Evolutionary conservation across 2,113 vertebrate genomes (phyloP).

Genomic region (Elgaria multicarinata): DNA sequence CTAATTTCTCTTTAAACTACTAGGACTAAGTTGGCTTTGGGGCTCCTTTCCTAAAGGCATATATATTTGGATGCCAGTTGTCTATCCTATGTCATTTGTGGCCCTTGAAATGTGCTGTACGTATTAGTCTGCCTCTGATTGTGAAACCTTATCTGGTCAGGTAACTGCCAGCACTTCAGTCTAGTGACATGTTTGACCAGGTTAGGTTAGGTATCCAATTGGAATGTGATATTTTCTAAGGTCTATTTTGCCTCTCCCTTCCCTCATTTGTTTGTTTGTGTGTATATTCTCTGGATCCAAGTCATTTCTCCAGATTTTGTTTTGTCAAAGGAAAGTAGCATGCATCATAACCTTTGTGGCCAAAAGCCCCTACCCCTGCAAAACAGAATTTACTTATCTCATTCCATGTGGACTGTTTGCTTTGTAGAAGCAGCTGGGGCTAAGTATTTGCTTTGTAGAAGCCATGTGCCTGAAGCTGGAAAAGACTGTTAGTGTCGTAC

Average conservation of each 20-base stretch:
- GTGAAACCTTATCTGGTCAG: not conserved
- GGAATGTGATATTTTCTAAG: slow-evolving; percentile 40
- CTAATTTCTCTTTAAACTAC: not conserved
- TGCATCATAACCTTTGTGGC: not conserved
- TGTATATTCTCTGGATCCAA: not conserved
- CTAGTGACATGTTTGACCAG: not conserved
- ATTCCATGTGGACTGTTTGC: not conserved
- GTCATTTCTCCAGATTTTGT: not conserved
- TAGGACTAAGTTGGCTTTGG: not conserved
- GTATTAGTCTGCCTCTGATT: not conserved
- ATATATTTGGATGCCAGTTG: not conserved
- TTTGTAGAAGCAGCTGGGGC: not conserved
- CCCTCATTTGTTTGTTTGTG: not conserved
- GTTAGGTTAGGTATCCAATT: not conserved
- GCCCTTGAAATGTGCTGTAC: not conserved
- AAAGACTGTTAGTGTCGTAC: not conserved
- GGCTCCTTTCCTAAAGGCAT: not conserved
- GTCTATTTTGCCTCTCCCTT: slow-evolving; percentile 43
- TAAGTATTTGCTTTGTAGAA: not conserved
- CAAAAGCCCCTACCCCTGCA: not conserved
- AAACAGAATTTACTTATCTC: not conserved
- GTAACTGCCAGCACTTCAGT: not conserved
- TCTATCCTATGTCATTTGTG: not conserved
- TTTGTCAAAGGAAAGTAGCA: not conserved
- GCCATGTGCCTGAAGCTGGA: not conserved